Evolutionary conservation across 2,113 vertebrate genomes (phyloP).

Genomic region (Climacteris rufus): DNA sequence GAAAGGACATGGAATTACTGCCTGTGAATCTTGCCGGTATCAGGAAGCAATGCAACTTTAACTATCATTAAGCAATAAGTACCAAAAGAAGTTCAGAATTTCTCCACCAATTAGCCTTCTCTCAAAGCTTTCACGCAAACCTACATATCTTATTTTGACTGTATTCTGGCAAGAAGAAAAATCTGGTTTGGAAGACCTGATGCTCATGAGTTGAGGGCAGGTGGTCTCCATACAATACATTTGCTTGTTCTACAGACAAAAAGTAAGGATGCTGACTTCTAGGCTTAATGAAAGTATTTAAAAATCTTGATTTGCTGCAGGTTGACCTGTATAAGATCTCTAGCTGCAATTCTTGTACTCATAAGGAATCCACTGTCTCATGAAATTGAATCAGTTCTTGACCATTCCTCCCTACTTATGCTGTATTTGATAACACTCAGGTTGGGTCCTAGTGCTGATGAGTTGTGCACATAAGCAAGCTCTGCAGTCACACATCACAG

Average conservation of each 20-base stretch:
- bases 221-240: not conserved
- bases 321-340: not conserved
- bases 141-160: not conserved
- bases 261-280: not conserved
- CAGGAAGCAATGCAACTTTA: not conserved
- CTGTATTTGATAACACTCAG: not conserved
- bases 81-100: not conserved
- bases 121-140: not conserved
- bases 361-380: not conserved
- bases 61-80: not conserved
- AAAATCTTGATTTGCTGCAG: not conserved
- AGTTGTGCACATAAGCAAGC: not conserved
- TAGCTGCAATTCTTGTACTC: not conserved
- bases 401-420: not conserved
- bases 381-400: not conserved
- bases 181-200: not conserved
- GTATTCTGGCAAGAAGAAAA: not conserved
- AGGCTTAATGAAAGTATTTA: not conserved
- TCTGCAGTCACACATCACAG: not conserved
- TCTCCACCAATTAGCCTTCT: not conserved
- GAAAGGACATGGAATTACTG: not conserved
- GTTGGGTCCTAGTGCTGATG: not conserved
- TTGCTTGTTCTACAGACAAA: not conserved
- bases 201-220: not conserved
- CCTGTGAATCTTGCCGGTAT: not conserved